These are phyloP conservation scores for Argyrosomus regius DNA, from an alignment of 2,797 vertebrate species.

Conservation along the genomic window DNA sequence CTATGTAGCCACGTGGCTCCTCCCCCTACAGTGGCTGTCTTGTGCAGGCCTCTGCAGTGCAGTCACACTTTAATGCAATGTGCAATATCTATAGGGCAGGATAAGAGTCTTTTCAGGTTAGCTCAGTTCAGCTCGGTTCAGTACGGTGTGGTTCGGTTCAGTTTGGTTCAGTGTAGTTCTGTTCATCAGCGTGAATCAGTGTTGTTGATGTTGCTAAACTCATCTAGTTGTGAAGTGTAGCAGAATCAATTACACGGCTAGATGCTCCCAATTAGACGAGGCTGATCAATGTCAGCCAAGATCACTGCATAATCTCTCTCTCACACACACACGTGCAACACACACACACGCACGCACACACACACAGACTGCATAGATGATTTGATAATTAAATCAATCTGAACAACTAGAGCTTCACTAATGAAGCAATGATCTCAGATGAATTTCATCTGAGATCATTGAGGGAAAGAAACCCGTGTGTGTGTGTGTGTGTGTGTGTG, in stretches of 20 bases:
- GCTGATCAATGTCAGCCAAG: constrained; percentile 86
- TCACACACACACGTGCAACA: constrained; percentile 19
- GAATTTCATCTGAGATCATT: constrained; percentile 79
- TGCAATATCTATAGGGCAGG: not conserved
- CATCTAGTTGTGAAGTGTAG: constrained; percentile 83
- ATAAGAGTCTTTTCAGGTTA: not conserved
- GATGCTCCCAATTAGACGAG: constrained; percentile 85
- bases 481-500: constrained; percentile 8
- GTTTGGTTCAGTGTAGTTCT: constrained; percentile 52
- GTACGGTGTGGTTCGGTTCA: constrained; percentile 24
- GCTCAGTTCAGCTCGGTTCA: constrained; percentile 17
- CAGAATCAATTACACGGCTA: constrained; percentile 86
- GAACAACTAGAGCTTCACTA: constrained; percentile 83
- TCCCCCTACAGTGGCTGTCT: too few relatives aligned
- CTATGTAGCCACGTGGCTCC: too few relatives aligned
- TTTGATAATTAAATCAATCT: constrained; percentile 86
- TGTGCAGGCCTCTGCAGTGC: too few relatives aligned
- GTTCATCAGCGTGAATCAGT: constrained; percentile 74
- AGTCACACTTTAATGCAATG: too few relatives aligned
- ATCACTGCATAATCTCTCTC: constrained; percentile 82
- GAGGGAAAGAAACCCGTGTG: constrained; percentile 55
- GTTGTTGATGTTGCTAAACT: constrained; percentile 83
- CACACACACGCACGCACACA: constrained; percentile 28
- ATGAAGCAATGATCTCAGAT: constrained; percentile 84
- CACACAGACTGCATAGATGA: constrained; percentile 74